These are phyloP conservation scores for Zoroaster sp. DNA, from an alignment of 53 echinoderm and acorn worm species.

Conservation along the genomic window DNA sequence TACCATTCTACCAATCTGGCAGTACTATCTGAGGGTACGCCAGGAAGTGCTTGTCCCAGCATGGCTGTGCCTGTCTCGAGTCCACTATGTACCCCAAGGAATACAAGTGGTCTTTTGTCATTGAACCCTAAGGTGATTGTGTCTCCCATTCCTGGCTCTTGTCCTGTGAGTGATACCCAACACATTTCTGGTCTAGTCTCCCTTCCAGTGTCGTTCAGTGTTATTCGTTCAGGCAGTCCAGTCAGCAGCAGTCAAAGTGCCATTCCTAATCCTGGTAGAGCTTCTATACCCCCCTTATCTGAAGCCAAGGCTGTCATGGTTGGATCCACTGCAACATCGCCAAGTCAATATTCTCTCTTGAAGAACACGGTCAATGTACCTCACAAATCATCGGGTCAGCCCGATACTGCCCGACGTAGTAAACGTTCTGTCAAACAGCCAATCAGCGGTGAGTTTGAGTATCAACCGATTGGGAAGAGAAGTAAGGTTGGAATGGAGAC, in stretches of 20 bases:
- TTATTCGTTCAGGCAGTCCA: background rate
- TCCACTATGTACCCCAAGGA: slow-evolving; percentile 1
- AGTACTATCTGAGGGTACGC: background rate
- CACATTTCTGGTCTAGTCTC: background rate
- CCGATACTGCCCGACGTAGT: slow-evolving; percentile 47
- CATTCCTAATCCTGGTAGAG: background rate
- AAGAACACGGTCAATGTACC: background rate
- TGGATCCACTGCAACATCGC: background rate
- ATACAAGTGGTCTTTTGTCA: background rate
- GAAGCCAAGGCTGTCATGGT: background rate
- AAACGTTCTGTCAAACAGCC: slow-evolving; percentile 74
- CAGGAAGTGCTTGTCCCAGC: background rate
- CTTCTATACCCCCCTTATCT: background rate
- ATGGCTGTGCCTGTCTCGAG: background rate
- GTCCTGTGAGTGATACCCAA: slow-evolving; percentile 1
- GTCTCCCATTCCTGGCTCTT: slow-evolving; percentile 44
- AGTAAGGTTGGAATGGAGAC: slow-evolving; percentile 39
- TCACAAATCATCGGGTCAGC: background rate
- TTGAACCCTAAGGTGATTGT: slow-evolving; percentile 41
- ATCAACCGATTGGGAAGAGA: slow-evolving; percentile 70
- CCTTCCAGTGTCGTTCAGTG: background rate
- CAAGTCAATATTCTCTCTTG: background rate
- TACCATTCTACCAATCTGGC: background rate
- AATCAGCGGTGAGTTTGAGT: slow-evolving; percentile 61
- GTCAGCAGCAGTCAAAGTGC: background rate